Conservation (phyloP, 1,140 invertebrate species). For the Armadillidium nasatum region DNA sequence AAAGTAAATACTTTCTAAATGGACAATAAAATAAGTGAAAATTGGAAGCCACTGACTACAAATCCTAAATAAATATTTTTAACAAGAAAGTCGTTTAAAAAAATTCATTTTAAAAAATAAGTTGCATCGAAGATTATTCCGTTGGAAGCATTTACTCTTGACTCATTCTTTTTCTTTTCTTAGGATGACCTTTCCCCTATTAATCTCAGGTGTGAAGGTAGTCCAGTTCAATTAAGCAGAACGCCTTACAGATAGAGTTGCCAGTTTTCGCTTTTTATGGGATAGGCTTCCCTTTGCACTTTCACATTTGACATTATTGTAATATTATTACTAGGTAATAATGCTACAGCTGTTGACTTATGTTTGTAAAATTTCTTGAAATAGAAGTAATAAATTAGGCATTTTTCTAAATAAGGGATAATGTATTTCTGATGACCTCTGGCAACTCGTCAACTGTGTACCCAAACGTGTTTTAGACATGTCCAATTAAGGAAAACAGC, state of each 20-base stretch:
- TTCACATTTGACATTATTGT: not conserved
- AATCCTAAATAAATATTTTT: too few species aligned
- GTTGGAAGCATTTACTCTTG: not conserved
- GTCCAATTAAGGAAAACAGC: conserved; percentile 12
- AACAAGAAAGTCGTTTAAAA: not conserved
- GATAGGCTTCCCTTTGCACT: not conserved
- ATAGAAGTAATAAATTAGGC: too few species aligned
- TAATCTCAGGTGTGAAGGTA: conserved; percentile 5
- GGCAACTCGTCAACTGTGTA: conserved; percentile 1
- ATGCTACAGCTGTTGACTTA: too few species aligned
- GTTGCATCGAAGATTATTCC: not conserved
- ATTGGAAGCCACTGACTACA: too few species aligned
- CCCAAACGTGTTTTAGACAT: conserved; percentile 9
- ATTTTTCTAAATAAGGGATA: not conserved
- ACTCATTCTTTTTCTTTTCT: conserved; percentile 6
- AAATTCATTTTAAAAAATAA: not conserved
- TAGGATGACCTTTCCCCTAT: conserved; percentile 6
- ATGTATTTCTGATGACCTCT: not conserved
- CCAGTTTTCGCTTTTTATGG: not conserved
- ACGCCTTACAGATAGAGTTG: not conserved
- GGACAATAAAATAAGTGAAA: too few species aligned
- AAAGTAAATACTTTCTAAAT: too few species aligned
- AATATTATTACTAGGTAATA: too few species aligned
- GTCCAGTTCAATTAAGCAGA: conserved; percentile 9
- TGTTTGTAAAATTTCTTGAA: too few species aligned